These are phyloP conservation scores for Melikaiella ostensackeni DNA, from an alignment of 2,888 invertebrate genomes.

Conservation along the genomic window DNA sequence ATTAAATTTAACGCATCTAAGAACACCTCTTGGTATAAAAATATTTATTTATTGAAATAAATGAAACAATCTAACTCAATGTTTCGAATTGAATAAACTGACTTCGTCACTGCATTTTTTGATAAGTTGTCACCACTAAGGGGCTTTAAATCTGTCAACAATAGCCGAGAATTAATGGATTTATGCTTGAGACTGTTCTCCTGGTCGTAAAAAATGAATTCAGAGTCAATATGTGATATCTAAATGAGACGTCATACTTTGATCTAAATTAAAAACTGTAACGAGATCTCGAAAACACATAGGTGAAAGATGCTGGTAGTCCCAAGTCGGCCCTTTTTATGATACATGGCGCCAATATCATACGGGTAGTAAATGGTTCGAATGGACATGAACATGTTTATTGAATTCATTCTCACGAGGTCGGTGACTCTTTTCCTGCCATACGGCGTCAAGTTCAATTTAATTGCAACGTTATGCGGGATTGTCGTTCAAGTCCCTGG, in stretches of 20 bases:
- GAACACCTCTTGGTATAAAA: too few species aligned
- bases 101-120: background rate
- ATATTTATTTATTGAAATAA: background rate
- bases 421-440: conserved; percentile 18
- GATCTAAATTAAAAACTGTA: background rate
- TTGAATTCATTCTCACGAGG: conserved; percentile 29
- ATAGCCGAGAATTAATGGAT: background rate
- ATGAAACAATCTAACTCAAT: background rate
- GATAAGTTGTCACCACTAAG: conserved; percentile 26
- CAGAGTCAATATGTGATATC: background rate
- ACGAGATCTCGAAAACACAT: background rate
- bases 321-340: conserved; percentile 13
- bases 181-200: background rate
- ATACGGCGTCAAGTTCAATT: conserved; percentile 21
- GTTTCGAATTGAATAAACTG: background rate
- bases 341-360: conserved; percentile 34
- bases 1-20: too few species aligned
- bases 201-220: background rate
- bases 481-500: conserved; percentile 16
- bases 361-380: conserved; percentile 20
- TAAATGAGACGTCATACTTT: background rate
- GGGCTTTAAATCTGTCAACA: conserved; percentile 21
- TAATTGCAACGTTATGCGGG: conserved; percentile 37
- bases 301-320: conserved; percentile 31
- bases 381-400: background rate